phyloP scores from a whole-genome alignment of 2,888 invertebrate species.

The Drosophila formosana region DNA sequence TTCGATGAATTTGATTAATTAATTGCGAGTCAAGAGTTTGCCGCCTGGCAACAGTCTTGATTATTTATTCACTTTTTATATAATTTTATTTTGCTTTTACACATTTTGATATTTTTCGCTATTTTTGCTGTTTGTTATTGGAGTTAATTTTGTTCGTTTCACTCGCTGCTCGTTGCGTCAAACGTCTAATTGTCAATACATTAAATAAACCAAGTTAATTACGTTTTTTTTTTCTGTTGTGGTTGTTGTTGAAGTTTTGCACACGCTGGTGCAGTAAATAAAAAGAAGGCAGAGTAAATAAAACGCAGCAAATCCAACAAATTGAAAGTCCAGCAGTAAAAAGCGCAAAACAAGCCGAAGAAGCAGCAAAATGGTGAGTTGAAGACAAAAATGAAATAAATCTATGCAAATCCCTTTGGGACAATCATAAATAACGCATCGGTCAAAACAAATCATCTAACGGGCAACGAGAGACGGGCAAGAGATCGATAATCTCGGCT shows the following conservation, averaged over 20 bases:
- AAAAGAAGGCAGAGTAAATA: background rate
- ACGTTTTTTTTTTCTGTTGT: constrained; percentile 14
- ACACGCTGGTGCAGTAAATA: background rate
- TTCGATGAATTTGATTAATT: no score
- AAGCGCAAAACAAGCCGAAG: constrained; percentile 14
- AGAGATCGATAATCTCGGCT: background rate
- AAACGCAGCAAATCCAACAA: constrained; percentile 2
- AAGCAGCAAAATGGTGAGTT: constrained; percentile 48
- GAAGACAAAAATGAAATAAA: background rate
- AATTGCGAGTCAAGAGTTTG: no score
- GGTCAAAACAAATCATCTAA: constrained; percentile 37
- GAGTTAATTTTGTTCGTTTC: constrained; percentile 1
- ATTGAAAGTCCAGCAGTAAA: constrained; percentile 6
- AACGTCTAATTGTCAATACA: background rate
- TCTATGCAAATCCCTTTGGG: constrained; percentile 19
- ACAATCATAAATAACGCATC: constrained; percentile 23
- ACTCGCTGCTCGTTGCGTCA: constrained; percentile 14
- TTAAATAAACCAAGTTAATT: constrained; percentile 6
- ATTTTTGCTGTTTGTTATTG: background rate
- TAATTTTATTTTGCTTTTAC: background rate
- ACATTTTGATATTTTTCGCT: background rate
- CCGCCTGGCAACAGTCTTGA: no score
- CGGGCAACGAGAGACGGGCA: no score
- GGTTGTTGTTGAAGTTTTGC: constrained; percentile 34
- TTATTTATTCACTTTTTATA: background rate